Conservation (phyloP, 1,140 invertebrate genomes). For the Tetranychus cinnabarinus region DNA sequence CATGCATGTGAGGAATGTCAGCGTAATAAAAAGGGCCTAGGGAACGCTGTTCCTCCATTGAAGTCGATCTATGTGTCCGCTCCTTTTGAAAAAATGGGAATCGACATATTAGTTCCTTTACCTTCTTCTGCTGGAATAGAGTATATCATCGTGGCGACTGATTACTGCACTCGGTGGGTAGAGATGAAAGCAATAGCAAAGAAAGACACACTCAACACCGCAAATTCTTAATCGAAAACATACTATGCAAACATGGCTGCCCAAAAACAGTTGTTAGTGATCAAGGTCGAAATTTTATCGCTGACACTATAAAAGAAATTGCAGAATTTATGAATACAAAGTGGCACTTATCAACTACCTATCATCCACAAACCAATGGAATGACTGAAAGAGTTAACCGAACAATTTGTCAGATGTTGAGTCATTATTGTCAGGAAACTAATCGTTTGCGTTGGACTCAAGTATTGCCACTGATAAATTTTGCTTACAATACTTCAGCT, state of each 20-base stretch:
- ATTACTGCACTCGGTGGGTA: constrained; percentile 15
- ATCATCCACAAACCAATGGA: constrained; percentile 14
- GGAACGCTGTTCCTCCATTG: not conserved
- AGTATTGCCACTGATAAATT: constrained; percentile 11
- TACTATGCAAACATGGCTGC: constrained; percentile 19
- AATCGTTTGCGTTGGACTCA: constrained; percentile 17
- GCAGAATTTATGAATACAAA: constrained; percentile 3
- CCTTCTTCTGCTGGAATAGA: constrained; percentile 10
- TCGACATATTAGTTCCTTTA: constrained; percentile 15
- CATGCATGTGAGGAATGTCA: constrained; percentile 1
- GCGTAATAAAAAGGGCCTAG: not conserved
- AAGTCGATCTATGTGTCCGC: constrained; percentile 3
- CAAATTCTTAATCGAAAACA: constrained; percentile 15
- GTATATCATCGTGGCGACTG: constrained; percentile 14
- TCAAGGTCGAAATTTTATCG: not conserved
- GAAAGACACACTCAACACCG: not conserved
- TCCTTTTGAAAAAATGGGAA: constrained; percentile 14
- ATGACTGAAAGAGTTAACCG: constrained; percentile 12
- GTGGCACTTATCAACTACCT: constrained; percentile 9
- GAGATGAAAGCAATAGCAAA: constrained; percentile 11
- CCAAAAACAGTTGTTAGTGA: constrained; percentile 15
- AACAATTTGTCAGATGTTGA: constrained; percentile 14
- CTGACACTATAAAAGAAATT: constrained; percentile 1
- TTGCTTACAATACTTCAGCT: constrained; percentile 6
- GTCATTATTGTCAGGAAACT: constrained; percentile 12